Evolutionary conservation across 2,797 vertebrate genomes (phyloP), one percentile per base, ranked within the genome.

Genomic region (Danio kyathit): DNA sequence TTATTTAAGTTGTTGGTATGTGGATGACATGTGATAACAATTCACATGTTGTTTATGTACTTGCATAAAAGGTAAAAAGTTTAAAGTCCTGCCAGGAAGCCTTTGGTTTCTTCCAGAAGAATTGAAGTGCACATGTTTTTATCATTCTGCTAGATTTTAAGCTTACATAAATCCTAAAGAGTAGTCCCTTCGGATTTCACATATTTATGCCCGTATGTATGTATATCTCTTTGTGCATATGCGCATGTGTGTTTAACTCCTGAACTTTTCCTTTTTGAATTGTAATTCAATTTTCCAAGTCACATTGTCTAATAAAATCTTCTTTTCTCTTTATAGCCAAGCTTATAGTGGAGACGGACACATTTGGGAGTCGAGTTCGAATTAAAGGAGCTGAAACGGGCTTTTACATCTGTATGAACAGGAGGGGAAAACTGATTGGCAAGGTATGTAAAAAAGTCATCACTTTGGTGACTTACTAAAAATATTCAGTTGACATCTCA

Each of bases 381-480:
- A 97, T 98, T 91, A 97, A 96, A 86, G 97, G 97, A 54, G 96
- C 96, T 0, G 96, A 97, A 91, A 97, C 95, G 0, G 93, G 96
- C 82, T 92, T 96, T 70, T 98, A 97, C 91, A 96, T 98, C 92
- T 97, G 97, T 84, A 97, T 97, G 96, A 97, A 95, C 93, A 96
- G 93, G 89, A 90, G 83, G 80, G 96, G 96, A 12, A 97, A 97
- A 85, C 95, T 98, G 84, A 86, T 97, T 5, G 96, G 96, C 82
- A 97, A 98, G 91, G 97, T 97, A 91, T 95, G 94, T 79, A 41
- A 75, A 80, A 82, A 80, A n/a, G 41, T 48, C 29, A 54, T 82
- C 63, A 19, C 57, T 57, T 70, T 63, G 65, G 12, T 16, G 11
- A 76, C 49, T 54, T 12, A 69, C 38, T 14, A 49, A 11, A 43